A percentile compares a stretch with the other conserved stretches of the same genome.
Evolutionary conservation across 1,140 invertebrate species (phyloP).

Genomic region (Bathynomus jamesi): DNA sequence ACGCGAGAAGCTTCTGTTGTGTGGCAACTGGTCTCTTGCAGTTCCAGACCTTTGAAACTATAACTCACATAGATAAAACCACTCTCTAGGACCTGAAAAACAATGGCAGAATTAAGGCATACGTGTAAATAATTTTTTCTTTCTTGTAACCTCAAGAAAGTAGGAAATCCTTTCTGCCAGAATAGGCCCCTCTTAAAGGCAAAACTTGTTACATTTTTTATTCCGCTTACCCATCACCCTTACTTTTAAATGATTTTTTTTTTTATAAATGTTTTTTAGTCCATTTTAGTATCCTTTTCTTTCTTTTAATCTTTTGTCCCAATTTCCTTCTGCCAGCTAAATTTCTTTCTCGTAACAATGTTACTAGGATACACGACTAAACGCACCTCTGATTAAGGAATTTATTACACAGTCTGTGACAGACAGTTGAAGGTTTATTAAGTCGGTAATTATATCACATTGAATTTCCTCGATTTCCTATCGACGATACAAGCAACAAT

Average conservation of each 20-base stretch:
- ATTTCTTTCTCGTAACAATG: no score
- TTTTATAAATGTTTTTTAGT: not conserved
- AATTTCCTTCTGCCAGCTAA: no score
- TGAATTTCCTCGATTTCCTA: not conserved
- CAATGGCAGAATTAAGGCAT: not conserved
- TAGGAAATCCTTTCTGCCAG: no score
- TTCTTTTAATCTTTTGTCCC: no score
- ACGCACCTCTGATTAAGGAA: not conserved
- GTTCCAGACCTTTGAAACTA: slow-evolving; percentile 47
- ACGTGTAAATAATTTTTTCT: no score
- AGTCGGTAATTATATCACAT: not conserved
- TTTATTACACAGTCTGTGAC: not conserved
- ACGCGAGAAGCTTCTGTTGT: slow-evolving; percentile 48
- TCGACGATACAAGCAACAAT: not conserved
- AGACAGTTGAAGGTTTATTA: not conserved
- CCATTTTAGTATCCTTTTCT: no score
- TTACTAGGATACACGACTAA: not conserved
- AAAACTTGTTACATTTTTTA: no score
- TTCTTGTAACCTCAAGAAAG: no score
- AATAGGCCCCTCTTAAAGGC: no score
- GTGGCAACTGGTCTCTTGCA: slow-evolving; percentile 52
- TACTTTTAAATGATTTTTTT: no score
- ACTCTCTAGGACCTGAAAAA: slow-evolving; percentile 42
- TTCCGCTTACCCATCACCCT: no score
- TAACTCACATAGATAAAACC: slow-evolving; percentile 44